These are phyloP conservation scores for Xanthorhoe spadicearia DNA, from an alignment of 2,888 invertebrate species.

Conservation along the genomic window DNA sequence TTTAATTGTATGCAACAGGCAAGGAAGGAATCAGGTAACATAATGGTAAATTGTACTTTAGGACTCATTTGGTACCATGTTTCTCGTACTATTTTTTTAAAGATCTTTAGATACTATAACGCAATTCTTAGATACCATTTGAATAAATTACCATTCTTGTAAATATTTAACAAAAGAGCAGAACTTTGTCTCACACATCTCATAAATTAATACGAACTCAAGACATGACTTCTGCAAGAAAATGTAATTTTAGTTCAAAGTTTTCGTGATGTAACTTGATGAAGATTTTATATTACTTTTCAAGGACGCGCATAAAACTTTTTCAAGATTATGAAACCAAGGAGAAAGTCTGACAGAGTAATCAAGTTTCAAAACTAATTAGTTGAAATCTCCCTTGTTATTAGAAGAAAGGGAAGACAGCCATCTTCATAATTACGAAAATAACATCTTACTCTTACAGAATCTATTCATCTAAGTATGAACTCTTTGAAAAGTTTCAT, in stretches of 20 bases:
- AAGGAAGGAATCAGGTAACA: too few species aligned
- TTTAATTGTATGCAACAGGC: too few species aligned
- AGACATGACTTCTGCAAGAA: constrained; percentile 43
- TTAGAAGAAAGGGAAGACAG: constrained; percentile 3
- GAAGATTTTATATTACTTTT: constrained; percentile 33
- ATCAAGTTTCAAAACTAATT: constrained; percentile 24
- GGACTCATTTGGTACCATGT: too few species aligned
- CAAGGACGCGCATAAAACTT: constrained; percentile 25
- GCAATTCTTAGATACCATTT: too few species aligned
- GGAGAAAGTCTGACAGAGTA: constrained; percentile 19
- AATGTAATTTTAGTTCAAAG: constrained; percentile 36
- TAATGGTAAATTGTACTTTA: too few species aligned
- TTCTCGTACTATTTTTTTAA: too few species aligned
- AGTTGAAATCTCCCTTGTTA: constrained; percentile 7
- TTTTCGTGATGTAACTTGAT: constrained; percentile 35
- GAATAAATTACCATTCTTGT: too few species aligned
- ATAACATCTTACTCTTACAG: neutral
- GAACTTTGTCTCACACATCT: neutral
- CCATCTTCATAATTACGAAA: constrained; percentile 1
- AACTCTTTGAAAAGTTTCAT: too few species aligned
- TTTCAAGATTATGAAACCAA: constrained; percentile 24
- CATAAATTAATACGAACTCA: constrained; percentile 10
- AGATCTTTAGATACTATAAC: too few species aligned
- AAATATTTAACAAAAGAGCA: too few species aligned
- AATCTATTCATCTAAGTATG: neutral